These are phyloP conservation scores for Xenopus borealis DNA, from an alignment of 2,113 vertebrate species.

Conservation along the genomic window DNA sequence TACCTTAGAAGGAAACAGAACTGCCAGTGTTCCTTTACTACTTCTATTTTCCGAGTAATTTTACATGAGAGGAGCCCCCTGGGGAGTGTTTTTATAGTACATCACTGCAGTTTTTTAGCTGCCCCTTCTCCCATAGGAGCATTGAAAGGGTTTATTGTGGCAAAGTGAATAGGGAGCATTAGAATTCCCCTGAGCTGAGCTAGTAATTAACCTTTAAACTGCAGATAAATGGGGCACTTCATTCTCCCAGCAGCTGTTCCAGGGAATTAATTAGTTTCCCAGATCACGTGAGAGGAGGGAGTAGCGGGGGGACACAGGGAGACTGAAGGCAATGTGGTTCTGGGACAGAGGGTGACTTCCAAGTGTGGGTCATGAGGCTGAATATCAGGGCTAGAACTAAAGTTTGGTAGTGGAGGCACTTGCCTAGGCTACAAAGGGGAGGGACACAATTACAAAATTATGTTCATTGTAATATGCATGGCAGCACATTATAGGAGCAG, in stretches of 20 bases:
- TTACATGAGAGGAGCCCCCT: background rate
- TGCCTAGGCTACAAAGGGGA: too few relatives aligned
- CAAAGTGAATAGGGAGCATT: background rate
- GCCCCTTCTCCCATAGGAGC: background rate
- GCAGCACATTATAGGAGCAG: too few relatives aligned
- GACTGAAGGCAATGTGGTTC: background rate
- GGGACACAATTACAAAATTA: too few relatives aligned
- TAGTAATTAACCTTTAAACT: constrained; percentile 45
- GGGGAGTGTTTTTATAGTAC: background rate
- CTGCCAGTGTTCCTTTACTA: too few relatives aligned
- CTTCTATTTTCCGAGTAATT: background rate
- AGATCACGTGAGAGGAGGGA: constrained; percentile 11
- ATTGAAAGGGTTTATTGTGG: constrained; percentile 7
- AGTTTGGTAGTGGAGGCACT: too few relatives aligned
- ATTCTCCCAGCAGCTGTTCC: constrained; percentile 30
- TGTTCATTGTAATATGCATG: too few relatives aligned
- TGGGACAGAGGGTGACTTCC: background rate
- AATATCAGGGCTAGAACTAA: too few relatives aligned
- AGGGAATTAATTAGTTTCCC: constrained; percentile 34
- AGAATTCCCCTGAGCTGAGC: constrained; percentile 32
- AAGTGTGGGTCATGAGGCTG: too few relatives aligned
- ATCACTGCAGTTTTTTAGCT: background rate
- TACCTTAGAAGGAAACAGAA: too few relatives aligned
- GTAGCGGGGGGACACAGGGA: background rate
- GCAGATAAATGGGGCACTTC: constrained; percentile 43